Conservation (phyloP, 2,113 vertebrate species). For the Panurus biarmicus region DNA sequence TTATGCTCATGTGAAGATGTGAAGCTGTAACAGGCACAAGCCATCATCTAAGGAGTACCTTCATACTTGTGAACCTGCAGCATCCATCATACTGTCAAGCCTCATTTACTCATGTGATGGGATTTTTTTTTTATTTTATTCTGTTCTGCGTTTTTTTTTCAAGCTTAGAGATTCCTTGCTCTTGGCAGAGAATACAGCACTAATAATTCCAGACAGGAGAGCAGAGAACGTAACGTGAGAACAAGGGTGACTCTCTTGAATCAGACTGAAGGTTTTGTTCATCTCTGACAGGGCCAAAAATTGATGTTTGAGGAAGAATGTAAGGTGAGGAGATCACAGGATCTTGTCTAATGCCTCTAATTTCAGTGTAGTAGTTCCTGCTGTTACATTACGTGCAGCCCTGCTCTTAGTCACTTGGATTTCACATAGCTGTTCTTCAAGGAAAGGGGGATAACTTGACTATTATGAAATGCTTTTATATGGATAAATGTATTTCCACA, state of each 20-base stretch:
- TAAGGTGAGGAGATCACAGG: conserved; percentile 3
- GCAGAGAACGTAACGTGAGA: background rate
- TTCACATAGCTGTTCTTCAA: background rate
- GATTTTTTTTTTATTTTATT: background rate
- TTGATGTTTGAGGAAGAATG: background rate
- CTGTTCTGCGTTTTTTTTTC: background rate
- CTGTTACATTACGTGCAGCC: background rate
- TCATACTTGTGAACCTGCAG: conserved; percentile 42
- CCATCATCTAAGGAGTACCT: conserved; percentile 19
- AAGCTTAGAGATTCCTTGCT: conserved; percentile 16
- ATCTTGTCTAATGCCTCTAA: background rate
- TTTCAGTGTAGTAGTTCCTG: background rate
- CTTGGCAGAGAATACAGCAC: background rate
- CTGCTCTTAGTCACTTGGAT: background rate
- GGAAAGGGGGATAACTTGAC: background rate
- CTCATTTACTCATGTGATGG: conserved; percentile 28
- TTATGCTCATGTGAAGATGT: background rate
- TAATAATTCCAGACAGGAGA: background rate
- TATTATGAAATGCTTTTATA: background rate
- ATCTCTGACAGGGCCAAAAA: conserved; percentile 12
- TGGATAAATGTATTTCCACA: background rate
- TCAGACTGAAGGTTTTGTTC: conserved; percentile 6
- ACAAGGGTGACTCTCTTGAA: background rate
- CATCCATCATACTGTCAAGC: conserved; percentile 52
- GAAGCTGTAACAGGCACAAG: background rate